These are phyloP conservation scores for Drosophila leontia DNA, from an alignment of 1,140 invertebrate genomes.

Conservation along the genomic window DNA sequence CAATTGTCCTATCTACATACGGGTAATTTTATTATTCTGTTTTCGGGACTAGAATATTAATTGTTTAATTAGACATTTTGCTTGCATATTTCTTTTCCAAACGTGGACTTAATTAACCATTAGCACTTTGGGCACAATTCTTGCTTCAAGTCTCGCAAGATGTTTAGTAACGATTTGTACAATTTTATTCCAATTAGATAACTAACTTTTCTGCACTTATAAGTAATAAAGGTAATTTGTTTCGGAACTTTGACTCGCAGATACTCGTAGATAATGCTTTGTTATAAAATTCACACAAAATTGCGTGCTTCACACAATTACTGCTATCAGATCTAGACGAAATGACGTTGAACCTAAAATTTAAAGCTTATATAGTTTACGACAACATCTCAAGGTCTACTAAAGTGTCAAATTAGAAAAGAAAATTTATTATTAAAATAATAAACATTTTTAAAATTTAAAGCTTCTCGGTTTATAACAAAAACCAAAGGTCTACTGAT, in stretches of 20 bases:
- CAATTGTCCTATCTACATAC: not conserved
- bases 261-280: conserved; percentile 22
- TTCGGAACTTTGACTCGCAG: conserved; percentile 12
- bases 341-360: conserved; percentile 17
- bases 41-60: conserved; percentile 3
- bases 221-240: conserved; percentile 14
- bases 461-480: not conserved
- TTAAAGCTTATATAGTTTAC: conserved; percentile 14
- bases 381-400: not conserved
- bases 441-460: not conserved
- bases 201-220: conserved; percentile 5
- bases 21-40: conserved; percentile 1
- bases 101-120: conserved; percentile 11
- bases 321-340: conserved; percentile 1
- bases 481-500: not conserved
- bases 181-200: not conserved
- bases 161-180: not conserved
- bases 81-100: not conserved
- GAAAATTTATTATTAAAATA: not conserved
- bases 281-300: conserved; percentile 50
- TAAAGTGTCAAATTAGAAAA: conserved; percentile 19
- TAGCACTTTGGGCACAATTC: conserved; percentile 11
- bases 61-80: not conserved
- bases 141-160: not conserved
- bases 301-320: conserved; percentile 44